Conservation (phyloP, 1,140 invertebrate species). For the Drosophila pandora region DNA sequence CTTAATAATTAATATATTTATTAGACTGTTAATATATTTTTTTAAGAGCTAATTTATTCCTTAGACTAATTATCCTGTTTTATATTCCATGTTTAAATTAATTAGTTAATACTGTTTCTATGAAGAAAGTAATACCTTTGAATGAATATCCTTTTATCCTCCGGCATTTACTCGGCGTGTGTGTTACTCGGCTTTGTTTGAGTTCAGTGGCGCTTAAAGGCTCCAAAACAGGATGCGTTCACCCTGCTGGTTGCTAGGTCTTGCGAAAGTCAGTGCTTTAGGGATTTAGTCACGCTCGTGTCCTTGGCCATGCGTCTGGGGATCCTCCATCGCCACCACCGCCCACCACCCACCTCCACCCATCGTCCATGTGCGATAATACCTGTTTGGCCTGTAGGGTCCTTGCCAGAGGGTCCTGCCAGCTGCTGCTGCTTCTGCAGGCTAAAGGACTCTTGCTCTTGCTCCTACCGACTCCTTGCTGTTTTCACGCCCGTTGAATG, state of each 20-base stretch:
- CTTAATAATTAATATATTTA: no score
- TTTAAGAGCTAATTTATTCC: no score
- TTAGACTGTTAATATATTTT: no score
- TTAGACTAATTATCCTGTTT: no score
- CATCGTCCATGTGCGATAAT: constrained; percentile 40
- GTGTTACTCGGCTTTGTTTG: constrained; percentile 16
- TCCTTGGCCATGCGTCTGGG: constrained; percentile 27
- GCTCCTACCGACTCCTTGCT: constrained; percentile 7
- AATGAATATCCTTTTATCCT: neutral
- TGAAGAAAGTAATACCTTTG: neutral
- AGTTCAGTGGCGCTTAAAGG: constrained; percentile 51
- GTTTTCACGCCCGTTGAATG: constrained; percentile 52
- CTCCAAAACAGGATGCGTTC: constrained; percentile 55
- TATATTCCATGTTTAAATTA: no score
- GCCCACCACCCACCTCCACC: neutral
- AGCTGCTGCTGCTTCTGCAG: neutral
- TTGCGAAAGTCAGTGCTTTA: constrained; percentile 63
- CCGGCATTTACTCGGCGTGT: neutral
- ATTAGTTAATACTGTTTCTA: no score
- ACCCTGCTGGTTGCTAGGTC: constrained; percentile 14
- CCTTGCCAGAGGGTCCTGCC: constrained; percentile 8
- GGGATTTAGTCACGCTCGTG: constrained; percentile 65
- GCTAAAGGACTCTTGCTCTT: neutral
- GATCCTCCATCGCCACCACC: neutral
- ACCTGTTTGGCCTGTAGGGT: constrained; percentile 41